A percentile compares a stretch with the other conserved stretches of the same genome.
phyloP scores from a whole-genome alignment of 2,888 invertebrate genomes.

The Dione juno region DNA sequence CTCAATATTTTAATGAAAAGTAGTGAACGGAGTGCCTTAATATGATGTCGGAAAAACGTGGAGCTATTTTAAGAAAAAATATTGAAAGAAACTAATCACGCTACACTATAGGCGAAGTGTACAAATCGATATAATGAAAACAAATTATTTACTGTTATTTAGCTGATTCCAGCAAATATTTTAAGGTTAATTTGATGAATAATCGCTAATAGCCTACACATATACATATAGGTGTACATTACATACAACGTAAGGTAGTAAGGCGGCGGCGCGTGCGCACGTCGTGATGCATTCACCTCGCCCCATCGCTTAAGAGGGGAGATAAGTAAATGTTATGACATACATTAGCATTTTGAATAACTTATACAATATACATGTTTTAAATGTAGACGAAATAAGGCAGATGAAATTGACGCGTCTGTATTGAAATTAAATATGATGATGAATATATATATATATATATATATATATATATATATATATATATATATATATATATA shows the following conservation, averaged over 20 bases:
- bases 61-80: too few relatives aligned
- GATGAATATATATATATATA: too few relatives aligned
- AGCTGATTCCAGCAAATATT: not conserved
- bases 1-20: too few relatives aligned
- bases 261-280: constrained; percentile 38
- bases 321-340: constrained; percentile 35
- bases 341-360: constrained; percentile 25
- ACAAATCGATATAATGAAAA: too few relatives aligned
- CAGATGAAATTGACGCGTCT: not conserved
- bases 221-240: not conserved
- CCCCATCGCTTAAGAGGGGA: constrained; percentile 24
- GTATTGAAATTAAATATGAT: not conserved
- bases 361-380: not conserved
- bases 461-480: too few relatives aligned
- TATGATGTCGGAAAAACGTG: too few relatives aligned
- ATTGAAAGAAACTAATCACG: too few relatives aligned
- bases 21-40: too few relatives aligned
- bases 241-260: not conserved
- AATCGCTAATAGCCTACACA: constrained; percentile 9
- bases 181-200: constrained; percentile 10
- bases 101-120: too few relatives aligned
- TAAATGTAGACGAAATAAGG: not conserved
- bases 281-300: constrained; percentile 36
- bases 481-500: too few relatives aligned
- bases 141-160: not conserved